Percentiles rank a stretch among this genome's conserved stretches.
Conservation (phyloP, 2,888 invertebrate species). For the Myopa testacea region DNA sequence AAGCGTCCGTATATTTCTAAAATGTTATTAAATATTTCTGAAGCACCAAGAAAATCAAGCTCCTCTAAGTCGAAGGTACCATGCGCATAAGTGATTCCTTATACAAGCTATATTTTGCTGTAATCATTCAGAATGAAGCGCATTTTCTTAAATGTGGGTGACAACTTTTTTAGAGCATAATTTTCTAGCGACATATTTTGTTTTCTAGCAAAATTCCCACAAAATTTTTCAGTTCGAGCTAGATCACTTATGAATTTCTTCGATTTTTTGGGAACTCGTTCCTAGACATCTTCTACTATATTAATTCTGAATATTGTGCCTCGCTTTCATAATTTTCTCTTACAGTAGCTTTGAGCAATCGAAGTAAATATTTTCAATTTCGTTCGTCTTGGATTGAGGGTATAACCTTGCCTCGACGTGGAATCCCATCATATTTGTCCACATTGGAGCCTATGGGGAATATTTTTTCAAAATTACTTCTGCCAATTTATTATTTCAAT, state of each 20-base stretch:
- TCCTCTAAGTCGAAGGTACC: too few species aligned
- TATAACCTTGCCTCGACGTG: conserved; percentile 1
- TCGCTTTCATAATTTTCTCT: not conserved
- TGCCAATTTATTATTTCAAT: not conserved
- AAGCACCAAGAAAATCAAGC: too few species aligned
- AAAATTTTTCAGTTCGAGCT: not conserved
- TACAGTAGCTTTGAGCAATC: not conserved
- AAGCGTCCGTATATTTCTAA: too few species aligned
- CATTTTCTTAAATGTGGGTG: too few species aligned
- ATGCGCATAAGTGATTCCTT: too few species aligned
- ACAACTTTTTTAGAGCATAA: too few species aligned
- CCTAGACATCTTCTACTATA: not conserved
- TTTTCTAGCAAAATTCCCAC: not conserved
- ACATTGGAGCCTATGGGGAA: conserved; percentile 14
- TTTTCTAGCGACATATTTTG: not conserved
- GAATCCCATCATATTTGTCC: conserved; percentile 19
- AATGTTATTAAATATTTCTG: too few species aligned
- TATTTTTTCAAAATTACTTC: conserved; percentile 4
- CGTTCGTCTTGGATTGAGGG: not conserved
- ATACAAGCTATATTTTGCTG: too few species aligned
- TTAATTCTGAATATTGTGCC: not conserved
- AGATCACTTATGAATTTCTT: not conserved
- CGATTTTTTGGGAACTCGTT: not conserved
- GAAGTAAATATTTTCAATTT: not conserved
- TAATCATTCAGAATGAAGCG: too few species aligned